These are phyloP conservation scores for Ectemnius continuus DNA, from an alignment of 2,888 invertebrate genomes.

Conservation along the genomic window DNA sequence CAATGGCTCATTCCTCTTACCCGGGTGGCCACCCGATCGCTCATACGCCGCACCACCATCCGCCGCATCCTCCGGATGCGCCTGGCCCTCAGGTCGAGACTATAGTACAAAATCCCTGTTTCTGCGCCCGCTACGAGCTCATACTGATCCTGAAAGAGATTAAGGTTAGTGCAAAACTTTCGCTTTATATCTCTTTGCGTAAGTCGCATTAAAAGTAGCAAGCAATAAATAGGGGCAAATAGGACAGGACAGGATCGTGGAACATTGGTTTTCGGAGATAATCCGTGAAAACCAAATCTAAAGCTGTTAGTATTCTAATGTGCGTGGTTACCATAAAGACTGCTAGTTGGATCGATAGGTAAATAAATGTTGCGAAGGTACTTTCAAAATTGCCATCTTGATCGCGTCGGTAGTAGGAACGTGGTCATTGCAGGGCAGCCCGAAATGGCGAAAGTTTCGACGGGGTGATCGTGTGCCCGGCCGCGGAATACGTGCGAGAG, in stretches of 20 bases:
- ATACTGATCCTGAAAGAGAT: conserved; percentile 96
- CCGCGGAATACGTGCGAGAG: conserved; percentile 5
- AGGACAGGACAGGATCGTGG: no score
- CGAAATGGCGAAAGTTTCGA: conserved; percentile 22
- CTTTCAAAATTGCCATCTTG: neutral
- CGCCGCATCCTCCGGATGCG: conserved; percentile 80
- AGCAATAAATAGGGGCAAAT: no score
- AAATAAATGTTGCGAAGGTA: neutral
- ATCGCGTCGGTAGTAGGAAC: conserved; percentile 5
- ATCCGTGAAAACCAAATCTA: no score
- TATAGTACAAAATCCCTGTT: conserved; percentile 89
- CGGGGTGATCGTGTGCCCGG: conserved; percentile 7
- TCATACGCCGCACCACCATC: conserved; percentile 77
- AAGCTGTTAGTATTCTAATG: no score
- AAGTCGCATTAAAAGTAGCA: no score
- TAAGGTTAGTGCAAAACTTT: conserved; percentile 66
- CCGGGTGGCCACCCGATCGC: conserved; percentile 69
- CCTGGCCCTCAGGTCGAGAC: conserved; percentile 87
- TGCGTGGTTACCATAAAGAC: neutral
- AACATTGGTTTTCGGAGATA: no score
- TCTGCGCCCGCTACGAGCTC: conserved; percentile 96
- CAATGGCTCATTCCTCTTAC: conserved; percentile 67
- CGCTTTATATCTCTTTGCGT: no score
- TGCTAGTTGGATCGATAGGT: neutral
- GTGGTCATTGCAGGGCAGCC: conserved; percentile 18